Conservation (phyloP, 2,888 invertebrate species). For the Drepanosiphum platanoidis region DNA sequence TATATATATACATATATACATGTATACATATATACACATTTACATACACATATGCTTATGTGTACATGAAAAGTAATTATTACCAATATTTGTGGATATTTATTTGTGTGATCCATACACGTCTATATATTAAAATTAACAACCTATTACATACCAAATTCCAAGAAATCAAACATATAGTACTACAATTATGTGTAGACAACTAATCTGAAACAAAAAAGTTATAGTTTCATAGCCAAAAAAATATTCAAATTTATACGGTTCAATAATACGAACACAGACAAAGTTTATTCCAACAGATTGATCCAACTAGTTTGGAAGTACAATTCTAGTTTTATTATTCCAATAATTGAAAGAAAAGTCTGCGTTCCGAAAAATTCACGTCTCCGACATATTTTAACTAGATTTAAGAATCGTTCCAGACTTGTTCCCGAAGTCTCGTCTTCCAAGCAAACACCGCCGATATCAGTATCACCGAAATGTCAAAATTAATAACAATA, state of each 20-base stretch:
- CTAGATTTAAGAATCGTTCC: too few relatives aligned
- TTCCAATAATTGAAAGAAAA: too few relatives aligned
- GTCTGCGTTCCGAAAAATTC: too few relatives aligned
- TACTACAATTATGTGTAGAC: slow-evolving; percentile 22
- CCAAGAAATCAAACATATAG: background rate
- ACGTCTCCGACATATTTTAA: too few relatives aligned
- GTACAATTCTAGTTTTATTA: too few relatives aligned
- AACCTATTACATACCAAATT: slow-evolving; percentile 44
- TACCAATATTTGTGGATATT: slow-evolving; percentile 29
- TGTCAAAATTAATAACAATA: too few relatives aligned
- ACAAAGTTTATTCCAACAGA: too few relatives aligned
- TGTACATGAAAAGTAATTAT: slow-evolving; percentile 16
- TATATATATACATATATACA: slow-evolving; percentile 2
- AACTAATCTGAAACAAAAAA: slow-evolving; percentile 51
- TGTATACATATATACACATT: background rate
- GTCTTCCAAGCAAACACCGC: too few relatives aligned
- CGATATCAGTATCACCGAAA: too few relatives aligned
- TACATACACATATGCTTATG: background rate
- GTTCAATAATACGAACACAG: background rate
- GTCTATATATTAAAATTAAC: slow-evolving; percentile 33
- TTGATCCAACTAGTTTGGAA: too few relatives aligned
- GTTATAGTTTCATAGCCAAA: slow-evolving; percentile 13
- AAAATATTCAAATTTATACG: background rate
- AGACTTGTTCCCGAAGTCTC: too few relatives aligned
- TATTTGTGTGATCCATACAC: slow-evolving; percentile 15